Conservation (phyloP, 1,140 invertebrate species). For the Sogatella furcifera region DNA sequence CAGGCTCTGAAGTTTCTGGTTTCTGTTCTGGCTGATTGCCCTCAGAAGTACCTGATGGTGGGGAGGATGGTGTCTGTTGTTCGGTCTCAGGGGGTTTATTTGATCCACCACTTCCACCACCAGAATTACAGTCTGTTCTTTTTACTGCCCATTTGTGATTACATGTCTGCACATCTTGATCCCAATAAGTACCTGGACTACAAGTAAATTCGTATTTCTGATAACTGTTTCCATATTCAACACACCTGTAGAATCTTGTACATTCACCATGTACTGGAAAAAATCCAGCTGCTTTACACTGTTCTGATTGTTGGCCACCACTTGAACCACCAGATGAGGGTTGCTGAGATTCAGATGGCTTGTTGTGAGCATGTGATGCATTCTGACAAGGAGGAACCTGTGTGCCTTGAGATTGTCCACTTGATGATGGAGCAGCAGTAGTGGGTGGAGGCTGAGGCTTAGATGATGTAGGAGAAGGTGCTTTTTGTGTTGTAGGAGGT, state of each 20-base stretch:
- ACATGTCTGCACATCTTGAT: slow-evolving; percentile 35
- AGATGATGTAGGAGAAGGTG: background rate
- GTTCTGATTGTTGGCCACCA: background rate
- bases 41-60: background rate
- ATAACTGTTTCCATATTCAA: slow-evolving; percentile 31
- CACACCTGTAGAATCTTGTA: slow-evolving; percentile 33
- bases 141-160: slow-evolving; percentile 36
- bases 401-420: background rate
- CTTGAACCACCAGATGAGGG: background rate
- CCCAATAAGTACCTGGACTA: slow-evolving; percentile 36
- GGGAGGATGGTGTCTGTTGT: background rate
- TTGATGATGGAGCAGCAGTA: background rate
- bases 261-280: slow-evolving; percentile 34
- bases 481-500: background rate
- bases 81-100: background rate
- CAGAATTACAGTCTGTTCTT: slow-evolving; percentile 15
- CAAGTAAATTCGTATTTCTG: slow-evolving; percentile 33
- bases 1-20: background rate
- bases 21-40: background rate
- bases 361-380: background rate
- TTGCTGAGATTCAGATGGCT: background rate
- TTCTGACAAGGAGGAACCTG: background rate
- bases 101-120: background rate
- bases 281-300: slow-evolving; percentile 44
- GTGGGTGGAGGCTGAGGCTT: background rate